Base-by-base conservation (phyloP, 2,888 invertebrate genomes). In the Dasypolia templi region DNA sequence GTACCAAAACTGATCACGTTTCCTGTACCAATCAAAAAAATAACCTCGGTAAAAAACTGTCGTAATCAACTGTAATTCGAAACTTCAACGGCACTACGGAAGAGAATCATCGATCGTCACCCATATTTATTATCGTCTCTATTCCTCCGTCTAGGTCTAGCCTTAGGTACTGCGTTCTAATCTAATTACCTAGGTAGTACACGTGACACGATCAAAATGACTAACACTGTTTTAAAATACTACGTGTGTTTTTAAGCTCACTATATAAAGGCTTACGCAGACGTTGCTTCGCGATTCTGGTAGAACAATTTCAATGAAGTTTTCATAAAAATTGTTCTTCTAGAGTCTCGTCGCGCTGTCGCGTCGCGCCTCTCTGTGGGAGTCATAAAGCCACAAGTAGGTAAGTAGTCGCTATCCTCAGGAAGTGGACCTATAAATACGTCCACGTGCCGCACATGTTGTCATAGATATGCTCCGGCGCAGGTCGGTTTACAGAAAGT, bases 361-460 rank as follows among this genome's bases (percentile, higher is more conserved):
- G 1, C 3, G 1, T 6, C n/a, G n/a, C n/a, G n/a, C 1, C 17
- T 51, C 11, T 51, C 51, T 51, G 32, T 3, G n/a, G 17, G 32
- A 11, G 49, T 51, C 17, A 32, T 53, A 53, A 73, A 76, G 76
- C 72, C 81, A 77, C 66, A 75, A 77, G 76, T 66, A 70, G 61
- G 53, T 56, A 32, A 69, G 44, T 49, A 51, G 14, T 71, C 39
- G 59, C 74, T 72, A 75, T 73, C 71, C 59, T 75, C 69, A 86
- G 82, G 79, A 85, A 76, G 75, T 76, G 80, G 72, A 83, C 84
- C 81, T 83, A 84, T 71, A 75, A 63, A 72, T 70, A 65, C 65
- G 64, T 73, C 74, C 87, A 90, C 85, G 86, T 90, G 87, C 70
- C 62, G 53, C 73, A 79, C 70, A 61, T 83, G 77, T 67, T 75